Evolutionary conservation across 2,113 vertebrate species (phyloP), one percentile per base, ranked within the genome.

Genomic region (Oreamnos americanus): DNA sequence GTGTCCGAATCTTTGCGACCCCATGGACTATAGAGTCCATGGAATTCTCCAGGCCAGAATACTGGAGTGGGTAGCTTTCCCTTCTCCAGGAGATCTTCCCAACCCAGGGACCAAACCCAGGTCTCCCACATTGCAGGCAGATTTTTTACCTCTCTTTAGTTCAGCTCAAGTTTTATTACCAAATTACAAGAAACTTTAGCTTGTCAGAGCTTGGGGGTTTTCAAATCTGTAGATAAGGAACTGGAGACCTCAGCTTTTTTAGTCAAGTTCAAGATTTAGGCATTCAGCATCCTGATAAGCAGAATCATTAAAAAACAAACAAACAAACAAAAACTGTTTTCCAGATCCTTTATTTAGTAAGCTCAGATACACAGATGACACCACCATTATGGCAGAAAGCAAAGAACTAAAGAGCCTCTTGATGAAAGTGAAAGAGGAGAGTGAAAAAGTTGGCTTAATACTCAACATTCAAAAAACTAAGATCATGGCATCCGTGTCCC

Each of bases 261-360:
- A 88, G 92, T 96, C 19, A 97, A 89, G 43, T 89, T 94, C 43
- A 97, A 93, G 58, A 92, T 74, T 92, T 83, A 96, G 57, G 71
- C 10, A 17, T 28, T 94, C 49, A 79, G 33, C 26, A 94, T 79
- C 12, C 67, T 93, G 67, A 87, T 53, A 92, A 92, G 60, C 43
- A 93, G 76, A 74, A 90, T 11, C 26, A 62, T 83, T 78, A 43
- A 33, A 87, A 74, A 94, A 74, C 47, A 47, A 47, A 47, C 47
- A 47, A 47, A 47, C 10, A 47, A 47, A 47, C 47, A 47, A 67
- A 55, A 17, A 47, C 60, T 21, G 78, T 92, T 83, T 93, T 45
- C 76, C 55, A 96, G 82, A 90, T 14, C 25, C 93, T 95, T 91
- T 81, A 91, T 96, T 94, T 97, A 94, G 94, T 86, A 94, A 74